Conservation (phyloP, 2,888 invertebrate species). For the Sceliomorpha sp. region DNA sequence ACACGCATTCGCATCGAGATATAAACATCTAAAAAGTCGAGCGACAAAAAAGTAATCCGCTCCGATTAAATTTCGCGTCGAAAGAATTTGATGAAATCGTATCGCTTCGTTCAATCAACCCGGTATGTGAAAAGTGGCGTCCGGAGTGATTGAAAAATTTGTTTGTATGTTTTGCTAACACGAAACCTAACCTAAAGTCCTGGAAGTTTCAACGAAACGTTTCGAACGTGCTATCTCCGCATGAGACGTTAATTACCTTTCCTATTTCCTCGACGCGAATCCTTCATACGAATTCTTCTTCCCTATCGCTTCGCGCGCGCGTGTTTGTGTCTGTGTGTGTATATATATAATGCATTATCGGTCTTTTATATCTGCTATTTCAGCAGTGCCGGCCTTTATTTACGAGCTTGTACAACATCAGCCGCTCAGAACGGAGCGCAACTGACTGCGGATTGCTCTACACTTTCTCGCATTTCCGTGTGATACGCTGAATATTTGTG, state of each 20-base stretch:
- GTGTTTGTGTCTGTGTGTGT: constrained; percentile 16
- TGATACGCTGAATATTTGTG: constrained; percentile 26
- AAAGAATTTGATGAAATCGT: no score
- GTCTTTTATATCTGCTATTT: constrained; percentile 53
- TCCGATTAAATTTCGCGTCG: no score
- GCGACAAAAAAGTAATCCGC: no score
- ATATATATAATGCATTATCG: constrained; percentile 45
- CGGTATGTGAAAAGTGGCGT: no score
- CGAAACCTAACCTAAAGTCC: no score
- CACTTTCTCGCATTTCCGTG: constrained; percentile 52
- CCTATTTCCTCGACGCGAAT: constrained; percentile 34
- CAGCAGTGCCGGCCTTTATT: constrained; percentile 46
- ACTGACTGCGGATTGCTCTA: constrained; percentile 23
- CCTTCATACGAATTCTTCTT: constrained; percentile 2
- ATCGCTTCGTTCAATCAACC: no score
- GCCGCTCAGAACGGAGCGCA: constrained; percentile 29
- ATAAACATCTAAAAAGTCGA: no score
- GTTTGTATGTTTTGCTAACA: no score
- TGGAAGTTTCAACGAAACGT: constrained; percentile 25
- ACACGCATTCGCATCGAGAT: no score
- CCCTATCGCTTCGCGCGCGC: constrained; percentile 20
- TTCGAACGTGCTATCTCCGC: constrained; percentile 12
- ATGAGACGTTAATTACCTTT: constrained; percentile 32
- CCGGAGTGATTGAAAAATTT: no score
- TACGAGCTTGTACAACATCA: constrained; percentile 48